Percentiles rank a stretch among this genome's conserved stretches.
Conservation (phyloP, 2,888 invertebrate species). For the Rhamnusium bicolor region DNA sequence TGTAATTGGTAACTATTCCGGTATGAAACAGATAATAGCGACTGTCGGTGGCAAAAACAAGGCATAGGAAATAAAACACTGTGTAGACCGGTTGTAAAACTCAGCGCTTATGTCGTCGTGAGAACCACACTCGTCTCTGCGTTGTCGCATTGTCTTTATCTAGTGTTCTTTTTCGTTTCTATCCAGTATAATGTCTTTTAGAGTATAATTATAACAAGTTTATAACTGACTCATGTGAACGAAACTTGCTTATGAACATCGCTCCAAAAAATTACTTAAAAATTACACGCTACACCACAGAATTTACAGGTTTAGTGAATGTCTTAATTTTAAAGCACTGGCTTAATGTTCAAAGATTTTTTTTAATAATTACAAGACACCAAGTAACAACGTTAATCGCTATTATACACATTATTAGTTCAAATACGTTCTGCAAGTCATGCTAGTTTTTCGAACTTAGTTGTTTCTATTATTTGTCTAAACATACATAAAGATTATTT, state of each 20-base stretch:
- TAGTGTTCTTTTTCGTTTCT: constrained; percentile 38
- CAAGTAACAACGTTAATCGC: neutral
- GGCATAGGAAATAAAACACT: constrained; percentile 62
- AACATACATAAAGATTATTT: too few species aligned
- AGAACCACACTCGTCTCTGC: constrained; percentile 56
- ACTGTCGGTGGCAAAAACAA: constrained; percentile 62
- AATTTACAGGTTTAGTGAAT: neutral
- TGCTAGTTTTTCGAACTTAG: too few species aligned
- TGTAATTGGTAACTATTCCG: constrained; percentile 65
- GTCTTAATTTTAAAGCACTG: neutral
- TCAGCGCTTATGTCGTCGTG: constrained; percentile 58
- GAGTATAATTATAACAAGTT: constrained; percentile 48
- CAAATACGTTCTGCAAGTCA: too few species aligned
- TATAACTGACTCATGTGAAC: constrained; percentile 21
- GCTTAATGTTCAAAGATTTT: neutral
- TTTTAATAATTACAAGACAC: neutral
- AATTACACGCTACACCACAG: neutral
- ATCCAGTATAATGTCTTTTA: constrained; percentile 37
- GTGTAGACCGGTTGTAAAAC: constrained; percentile 53
- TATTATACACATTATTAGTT: neutral
- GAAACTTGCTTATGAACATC: constrained; percentile 9
- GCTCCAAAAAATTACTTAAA: neutral
- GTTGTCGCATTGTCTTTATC: constrained; percentile 51
- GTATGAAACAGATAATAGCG: constrained; percentile 63
- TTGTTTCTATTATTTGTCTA: too few species aligned